Percentiles rank a stretch among this genome's conserved stretches.
Conservation (phyloP, 2,113 vertebrate genomes). For the Pao palembangensis region DNA sequence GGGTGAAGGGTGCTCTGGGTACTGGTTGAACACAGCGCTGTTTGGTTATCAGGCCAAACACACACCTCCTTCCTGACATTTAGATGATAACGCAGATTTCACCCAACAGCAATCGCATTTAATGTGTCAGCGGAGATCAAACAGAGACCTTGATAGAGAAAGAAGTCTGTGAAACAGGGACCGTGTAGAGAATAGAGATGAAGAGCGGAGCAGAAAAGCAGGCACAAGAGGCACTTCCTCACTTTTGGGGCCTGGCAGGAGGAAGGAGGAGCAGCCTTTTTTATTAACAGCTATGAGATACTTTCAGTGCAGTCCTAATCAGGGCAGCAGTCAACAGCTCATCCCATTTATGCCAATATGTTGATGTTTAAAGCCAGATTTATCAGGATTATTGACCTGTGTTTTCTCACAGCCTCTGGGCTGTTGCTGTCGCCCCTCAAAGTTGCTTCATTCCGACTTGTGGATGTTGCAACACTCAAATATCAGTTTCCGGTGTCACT, state of each 20-base stretch:
- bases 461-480: no score
- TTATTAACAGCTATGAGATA: no score
- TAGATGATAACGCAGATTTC: slow-evolving; percentile 38
- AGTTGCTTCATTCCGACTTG: no score
- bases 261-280: neutral
- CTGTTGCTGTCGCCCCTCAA: no score
- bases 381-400: no score
- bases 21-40: neutral
- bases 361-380: no score
- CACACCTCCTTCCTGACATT: slow-evolving; percentile 32
- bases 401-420: no score
- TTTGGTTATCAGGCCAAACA: slow-evolving; percentile 36
- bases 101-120: slow-evolving; percentile 8
- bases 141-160: slow-evolving; percentile 27
- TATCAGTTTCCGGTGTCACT: no score
- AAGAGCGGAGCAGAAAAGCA: neutral
- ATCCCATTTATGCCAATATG: no score
- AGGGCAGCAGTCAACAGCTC: no score
- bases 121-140: slow-evolving; percentile 20
- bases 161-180: neutral
- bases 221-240: neutral
- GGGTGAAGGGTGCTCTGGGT: slow-evolving; percentile 44
- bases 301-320: no score
- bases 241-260: neutral
- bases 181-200: neutral